Evolutionary conservation across 30 jellyfish, hydroid and myxozoan species (phyloP), one percentile per base, ranked within the genome.

Genomic region (Sanderia malayensis): DNA sequence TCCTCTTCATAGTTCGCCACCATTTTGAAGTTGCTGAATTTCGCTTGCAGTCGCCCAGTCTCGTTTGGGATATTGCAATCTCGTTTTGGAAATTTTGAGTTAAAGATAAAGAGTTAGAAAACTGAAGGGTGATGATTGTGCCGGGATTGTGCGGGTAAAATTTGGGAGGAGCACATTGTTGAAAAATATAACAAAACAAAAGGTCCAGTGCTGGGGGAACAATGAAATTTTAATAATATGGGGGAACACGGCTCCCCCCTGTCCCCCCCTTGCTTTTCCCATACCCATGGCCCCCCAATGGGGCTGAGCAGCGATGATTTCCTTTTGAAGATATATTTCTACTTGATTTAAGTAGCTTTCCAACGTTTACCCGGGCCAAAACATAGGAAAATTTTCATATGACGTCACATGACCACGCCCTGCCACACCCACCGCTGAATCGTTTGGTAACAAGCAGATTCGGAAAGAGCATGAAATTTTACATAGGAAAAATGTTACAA

Each of bases 341-440:
- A 49, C 64, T 49, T 18, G 64, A 49, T 49, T 49, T 4, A 49
- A 49, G 11, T 49, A 49, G 24, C 24, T 49, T 49, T 49, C 64
- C 64, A 49, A 8, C 64, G 64, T 49, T 49, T 9, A 49, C 64
- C 64, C 24, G 64, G 64, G 64, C 64, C 64, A 49, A 49, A 49
- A 18, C 64, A 49, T 49, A 49, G 64, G 64, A 49, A 49, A 49
- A 49, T 4, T 49, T 49, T 49, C 27, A 49, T 49, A 49, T 49
- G 64, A 49, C 64, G 64, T 49, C 64, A 49, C 64, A 49, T 49
- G 64, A 49, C 64, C 64, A 49, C 64, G 64, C 64, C 64, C 64
- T 4, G 64, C 24, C 64, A 49, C 64, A 49, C 64, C 64, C 64
- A 49, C 64, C 64, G 24, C 64, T 49, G 64, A 49, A 49, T 49